Evolutionary conservation across 2,888 invertebrate genomes (phyloP).

Genomic region (Minunthozetes semirufus): DNA sequence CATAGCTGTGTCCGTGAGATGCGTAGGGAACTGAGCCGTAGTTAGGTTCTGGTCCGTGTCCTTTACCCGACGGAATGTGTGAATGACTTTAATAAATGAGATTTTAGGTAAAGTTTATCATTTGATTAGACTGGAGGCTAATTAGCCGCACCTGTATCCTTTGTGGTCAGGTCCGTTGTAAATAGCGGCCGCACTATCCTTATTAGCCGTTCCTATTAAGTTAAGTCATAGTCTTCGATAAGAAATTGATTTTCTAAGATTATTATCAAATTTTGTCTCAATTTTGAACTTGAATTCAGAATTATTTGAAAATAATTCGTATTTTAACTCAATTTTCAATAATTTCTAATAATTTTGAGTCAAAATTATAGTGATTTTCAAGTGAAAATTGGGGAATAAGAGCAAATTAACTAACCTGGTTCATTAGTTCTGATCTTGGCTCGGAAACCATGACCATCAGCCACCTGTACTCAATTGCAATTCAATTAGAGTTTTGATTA

Average conservation of each 20-base stretch:
- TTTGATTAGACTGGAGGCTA: not conserved
- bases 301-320: not conserved
- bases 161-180: constrained; percentile 31
- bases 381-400: not conserved
- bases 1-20: not conserved
- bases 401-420: constrained; percentile 32
- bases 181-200: constrained; percentile 38
- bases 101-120: not conserved
- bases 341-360: no score
- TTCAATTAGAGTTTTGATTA: no score
- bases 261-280: not conserved
- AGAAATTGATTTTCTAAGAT: not conserved
- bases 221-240: not conserved
- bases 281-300: not conserved
- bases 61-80: constrained; percentile 15
- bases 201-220: constrained; percentile 37
- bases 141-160: constrained; percentile 8
- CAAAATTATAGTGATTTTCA: not conserved
- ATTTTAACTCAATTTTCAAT: no score
- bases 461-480: constrained; percentile 36
- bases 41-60: no score
- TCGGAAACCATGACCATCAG: constrained; percentile 40
- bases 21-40: not conserved
- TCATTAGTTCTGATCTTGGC: constrained; percentile 42
- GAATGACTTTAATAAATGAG: not conserved